Base-by-base conservation (phyloP, 2,797 vertebrate species). In the Megalops cyprinoides region DNA sequence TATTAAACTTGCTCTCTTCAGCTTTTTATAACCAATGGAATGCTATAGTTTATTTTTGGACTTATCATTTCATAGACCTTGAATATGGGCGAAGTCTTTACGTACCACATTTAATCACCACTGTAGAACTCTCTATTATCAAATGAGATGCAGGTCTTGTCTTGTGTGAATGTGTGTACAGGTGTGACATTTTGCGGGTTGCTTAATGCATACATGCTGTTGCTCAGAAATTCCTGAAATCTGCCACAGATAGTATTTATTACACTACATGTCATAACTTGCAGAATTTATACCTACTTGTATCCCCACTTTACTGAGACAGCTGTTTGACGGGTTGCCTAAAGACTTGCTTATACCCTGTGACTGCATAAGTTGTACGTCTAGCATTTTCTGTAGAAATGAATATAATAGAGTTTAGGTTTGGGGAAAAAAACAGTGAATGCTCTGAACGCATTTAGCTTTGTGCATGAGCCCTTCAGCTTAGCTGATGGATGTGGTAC, bases 1-100 rank as follows among this genome's bases (percentile, higher is more conserved):
- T 84, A 83, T 84, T 86, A 80, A 85, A 83, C 67, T 82, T 77
- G 85, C 76, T 83, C 77, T 83, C 82, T 86, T 48, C 58, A 82
- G 67, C 78, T 77, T 85, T 78, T 84, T 82, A 71, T 87, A 87
- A 84, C 78, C 69, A 48, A 18, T 80, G 60, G 65, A 79, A 86
- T 83, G 81, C 79, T 83, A 73, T 84, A 78, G 65, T 82, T 85
- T 83, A 79, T 56, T 78, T 84, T 83, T 81, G 15, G 55, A 48
- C 78, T 69, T n/a, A 76, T 79, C 78, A 69, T 83, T 85, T 77
- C 62, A 77, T 80, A 78, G 73, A 86, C 81, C 77, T 80, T 81
- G 78, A 76, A 71, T 31, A 75, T 67, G 55, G 44, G 56, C 49
- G 28, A 56, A 55, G 51, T 76, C 55, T n/a, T 31, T 58, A 69